Conservation (phyloP, 1,140 invertebrate species). For the Nasonia longicornis region DNA sequence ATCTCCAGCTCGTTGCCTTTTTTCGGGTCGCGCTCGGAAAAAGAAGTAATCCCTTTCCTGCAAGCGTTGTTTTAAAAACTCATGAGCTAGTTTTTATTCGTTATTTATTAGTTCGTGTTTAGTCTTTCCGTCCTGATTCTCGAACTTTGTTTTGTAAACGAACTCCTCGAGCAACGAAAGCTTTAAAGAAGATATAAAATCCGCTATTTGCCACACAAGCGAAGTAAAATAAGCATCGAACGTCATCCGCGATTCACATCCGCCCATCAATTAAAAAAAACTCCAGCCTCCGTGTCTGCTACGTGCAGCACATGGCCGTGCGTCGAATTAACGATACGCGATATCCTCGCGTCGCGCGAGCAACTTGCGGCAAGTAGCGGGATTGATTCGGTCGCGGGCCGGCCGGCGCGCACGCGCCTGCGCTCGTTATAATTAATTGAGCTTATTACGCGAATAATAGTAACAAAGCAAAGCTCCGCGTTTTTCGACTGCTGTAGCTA, state of each 20-base stretch:
- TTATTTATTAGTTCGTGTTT: too few relatives aligned
- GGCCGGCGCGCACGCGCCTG: background rate
- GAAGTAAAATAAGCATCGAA: too few relatives aligned
- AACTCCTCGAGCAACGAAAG: too few relatives aligned
- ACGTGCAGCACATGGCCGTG: background rate
- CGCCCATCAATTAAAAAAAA: background rate
- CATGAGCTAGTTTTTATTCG: background rate
- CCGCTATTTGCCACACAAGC: too few relatives aligned
- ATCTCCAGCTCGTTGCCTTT: background rate
- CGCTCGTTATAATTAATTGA: slow-evolving; percentile 35
- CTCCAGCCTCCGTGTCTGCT: background rate
- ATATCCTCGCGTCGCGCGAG: background rate
- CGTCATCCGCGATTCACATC: too few relatives aligned
- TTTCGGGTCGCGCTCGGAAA: background rate
- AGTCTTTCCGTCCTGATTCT: too few relatives aligned
- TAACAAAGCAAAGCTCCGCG: slow-evolving; percentile 5
- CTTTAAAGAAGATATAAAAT: too few relatives aligned
- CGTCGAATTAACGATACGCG: slow-evolving; percentile 20
- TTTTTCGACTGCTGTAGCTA: background rate
- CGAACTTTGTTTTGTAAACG: too few relatives aligned
- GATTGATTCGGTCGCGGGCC: slow-evolving; percentile 13
- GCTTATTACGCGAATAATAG: slow-evolving; percentile 14
- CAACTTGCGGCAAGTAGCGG: slow-evolving; percentile 9
- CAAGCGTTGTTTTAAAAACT: background rate
- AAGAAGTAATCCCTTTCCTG: background rate